A percentile compares a stretch with the other conserved stretches of the same genome.
Evolutionary conservation across 2,113 vertebrate species (phyloP).

Genomic region (Raphicerus campestris): DNA sequence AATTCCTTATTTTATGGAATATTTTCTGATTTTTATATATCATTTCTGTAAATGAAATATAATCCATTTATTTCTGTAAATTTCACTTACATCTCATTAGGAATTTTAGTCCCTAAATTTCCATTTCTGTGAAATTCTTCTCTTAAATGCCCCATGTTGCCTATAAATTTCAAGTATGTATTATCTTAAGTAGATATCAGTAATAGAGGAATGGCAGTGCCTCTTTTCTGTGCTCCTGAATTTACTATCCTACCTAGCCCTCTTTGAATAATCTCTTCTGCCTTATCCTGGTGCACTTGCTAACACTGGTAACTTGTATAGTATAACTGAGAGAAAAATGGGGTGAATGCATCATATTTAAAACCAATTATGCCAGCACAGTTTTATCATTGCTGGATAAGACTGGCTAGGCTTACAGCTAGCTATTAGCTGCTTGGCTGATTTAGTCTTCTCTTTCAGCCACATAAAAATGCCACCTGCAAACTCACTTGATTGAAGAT

Average conservation of each 20-base stretch:
- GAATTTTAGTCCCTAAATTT: background rate
- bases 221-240: background rate
- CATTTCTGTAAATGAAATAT: background rate
- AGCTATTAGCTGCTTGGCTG: constrained; percentile 33
- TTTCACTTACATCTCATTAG: background rate
- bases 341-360: background rate
- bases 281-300: background rate
- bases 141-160: background rate
- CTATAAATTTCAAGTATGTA: background rate
- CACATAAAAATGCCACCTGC: constrained; percentile 62
- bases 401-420: background rate
- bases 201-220: background rate
- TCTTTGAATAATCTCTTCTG: background rate
- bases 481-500: constrained; percentile 49
- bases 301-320: background rate
- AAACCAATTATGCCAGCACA: background rate
- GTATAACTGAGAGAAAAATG: background rate
- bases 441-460: constrained; percentile 33
- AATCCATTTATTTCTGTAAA: background rate
- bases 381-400: background rate
- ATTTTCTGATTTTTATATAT: background rate
- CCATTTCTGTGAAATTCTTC: background rate
- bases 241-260: background rate
- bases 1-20: background rate
- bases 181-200: background rate